A percentile compares a stretch with the other conserved stretches of the same genome.
phyloP scores from a whole-genome alignment of 2,888 invertebrate genomes.

The Brenthis daphne region DNA sequence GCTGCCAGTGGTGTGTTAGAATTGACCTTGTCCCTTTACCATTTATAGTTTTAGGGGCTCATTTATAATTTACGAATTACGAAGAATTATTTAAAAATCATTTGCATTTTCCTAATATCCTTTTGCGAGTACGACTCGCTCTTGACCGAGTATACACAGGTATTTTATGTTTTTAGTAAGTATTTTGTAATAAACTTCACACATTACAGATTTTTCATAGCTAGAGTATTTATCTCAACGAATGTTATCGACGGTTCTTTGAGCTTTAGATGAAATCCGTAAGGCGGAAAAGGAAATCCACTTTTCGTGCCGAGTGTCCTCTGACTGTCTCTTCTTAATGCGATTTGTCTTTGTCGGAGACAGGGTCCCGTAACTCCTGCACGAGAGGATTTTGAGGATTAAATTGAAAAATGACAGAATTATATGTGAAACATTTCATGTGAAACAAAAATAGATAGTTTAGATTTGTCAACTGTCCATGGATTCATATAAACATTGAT shows the following conservation, averaged over 20 bases:
- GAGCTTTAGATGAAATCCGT: constrained; percentile 21
- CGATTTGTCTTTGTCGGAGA: constrained; percentile 33
- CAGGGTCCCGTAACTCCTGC: constrained; percentile 23
- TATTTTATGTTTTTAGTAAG: not conserved
- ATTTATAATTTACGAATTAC: no score
- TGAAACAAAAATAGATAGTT: no score
- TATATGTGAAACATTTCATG: not conserved
- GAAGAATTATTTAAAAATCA: no score
- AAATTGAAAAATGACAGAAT: not conserved
- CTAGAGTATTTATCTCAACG: constrained; percentile 17
- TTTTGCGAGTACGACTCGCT: no score
- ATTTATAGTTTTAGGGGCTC: no score
- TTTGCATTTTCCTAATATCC: no score
- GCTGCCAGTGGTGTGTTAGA: no score
- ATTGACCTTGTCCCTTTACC: no score
- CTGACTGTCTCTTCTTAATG: constrained; percentile 24
- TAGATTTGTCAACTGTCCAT: no score
- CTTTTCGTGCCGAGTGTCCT: constrained; percentile 28
- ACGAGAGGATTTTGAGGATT: constrained; percentile 27
- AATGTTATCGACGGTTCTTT: constrained; percentile 17
- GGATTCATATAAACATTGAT: no score
- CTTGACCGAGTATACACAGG: no score
- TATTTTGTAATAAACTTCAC: not conserved
- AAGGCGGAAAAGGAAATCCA: constrained; percentile 29
- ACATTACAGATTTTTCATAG: not conserved